Conservation (phyloP, 35 echinoderm and acorn worm species). For the Apostichopus californicus region DNA sequence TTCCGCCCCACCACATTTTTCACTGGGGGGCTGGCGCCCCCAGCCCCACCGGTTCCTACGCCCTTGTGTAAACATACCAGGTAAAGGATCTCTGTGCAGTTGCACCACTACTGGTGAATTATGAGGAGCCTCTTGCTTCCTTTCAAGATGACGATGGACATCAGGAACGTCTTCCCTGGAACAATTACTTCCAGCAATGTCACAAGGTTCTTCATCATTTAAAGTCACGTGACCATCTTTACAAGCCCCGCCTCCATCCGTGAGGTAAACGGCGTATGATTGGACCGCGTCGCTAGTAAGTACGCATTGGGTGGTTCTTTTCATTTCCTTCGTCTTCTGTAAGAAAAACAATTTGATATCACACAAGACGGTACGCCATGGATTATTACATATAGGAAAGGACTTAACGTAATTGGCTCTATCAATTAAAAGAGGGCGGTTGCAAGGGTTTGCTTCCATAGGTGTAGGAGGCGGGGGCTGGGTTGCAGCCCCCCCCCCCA, state of each 20-base stretch:
- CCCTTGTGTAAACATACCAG: too few species aligned
- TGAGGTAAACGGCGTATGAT: background rate
- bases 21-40: too few species aligned
- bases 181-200: background rate
- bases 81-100: background rate
- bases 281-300: background rate
- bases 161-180: background rate
- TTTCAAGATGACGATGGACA: background rate
- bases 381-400: too few species aligned
- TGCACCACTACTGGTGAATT: background rate
- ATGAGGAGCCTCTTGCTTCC: too few species aligned
- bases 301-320: background rate
- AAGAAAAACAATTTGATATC: background rate
- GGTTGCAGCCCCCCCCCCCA: too few species aligned
- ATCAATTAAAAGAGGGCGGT: too few species aligned
- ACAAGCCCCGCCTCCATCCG: background rate
- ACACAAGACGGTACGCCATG: too few species aligned
- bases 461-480: too few species aligned
- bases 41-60: too few species aligned
- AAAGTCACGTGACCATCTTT: background rate
- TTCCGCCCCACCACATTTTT: too few species aligned
- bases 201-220: background rate
- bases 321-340: background rate
- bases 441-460: too few species aligned
- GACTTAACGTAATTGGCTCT: too few species aligned